These are phyloP conservation scores for Ginglymostoma cirratum DNA, from an alignment of 2,113 vertebrate genomes.

Conservation along the genomic window DNA sequence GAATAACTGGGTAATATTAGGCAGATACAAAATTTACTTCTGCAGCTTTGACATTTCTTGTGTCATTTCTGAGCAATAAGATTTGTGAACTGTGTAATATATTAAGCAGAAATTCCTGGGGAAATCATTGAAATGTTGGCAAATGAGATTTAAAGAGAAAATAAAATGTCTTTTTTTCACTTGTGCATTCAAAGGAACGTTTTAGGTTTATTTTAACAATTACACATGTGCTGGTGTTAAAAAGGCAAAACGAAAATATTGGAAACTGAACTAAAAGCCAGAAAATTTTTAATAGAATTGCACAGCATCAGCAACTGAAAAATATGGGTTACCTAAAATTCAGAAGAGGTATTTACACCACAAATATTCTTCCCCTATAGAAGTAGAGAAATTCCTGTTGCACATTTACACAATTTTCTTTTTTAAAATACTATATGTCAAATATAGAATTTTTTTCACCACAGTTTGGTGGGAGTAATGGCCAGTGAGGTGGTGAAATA, in stretches of 20 bases:
- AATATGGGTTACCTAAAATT: background rate
- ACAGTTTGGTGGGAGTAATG: too few species aligned
- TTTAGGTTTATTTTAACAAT: background rate
- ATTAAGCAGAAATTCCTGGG: background rate
- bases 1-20: constrained; percentile 53
- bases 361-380: background rate
- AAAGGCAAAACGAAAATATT: constrained; percentile 11
- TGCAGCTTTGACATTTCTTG: background rate
- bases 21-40: constrained; percentile 38
- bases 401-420: background rate
- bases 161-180: background rate
- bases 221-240: background rate
- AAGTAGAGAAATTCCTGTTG: too few species aligned
- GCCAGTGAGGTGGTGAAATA: too few species aligned
- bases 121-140: background rate
- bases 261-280: background rate
- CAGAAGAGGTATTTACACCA: background rate
- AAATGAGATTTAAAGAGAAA: background rate
- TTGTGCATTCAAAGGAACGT: background rate
- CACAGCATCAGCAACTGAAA: background rate
- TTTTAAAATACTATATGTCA: background rate
- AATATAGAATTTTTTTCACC: too few species aligned
- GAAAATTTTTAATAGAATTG: background rate
- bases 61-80: background rate
- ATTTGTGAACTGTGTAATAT: background rate